These are phyloP conservation scores for Rhagoletis pomonella DNA, from an alignment of 1,140 invertebrate species.

Conservation along the genomic window DNA sequence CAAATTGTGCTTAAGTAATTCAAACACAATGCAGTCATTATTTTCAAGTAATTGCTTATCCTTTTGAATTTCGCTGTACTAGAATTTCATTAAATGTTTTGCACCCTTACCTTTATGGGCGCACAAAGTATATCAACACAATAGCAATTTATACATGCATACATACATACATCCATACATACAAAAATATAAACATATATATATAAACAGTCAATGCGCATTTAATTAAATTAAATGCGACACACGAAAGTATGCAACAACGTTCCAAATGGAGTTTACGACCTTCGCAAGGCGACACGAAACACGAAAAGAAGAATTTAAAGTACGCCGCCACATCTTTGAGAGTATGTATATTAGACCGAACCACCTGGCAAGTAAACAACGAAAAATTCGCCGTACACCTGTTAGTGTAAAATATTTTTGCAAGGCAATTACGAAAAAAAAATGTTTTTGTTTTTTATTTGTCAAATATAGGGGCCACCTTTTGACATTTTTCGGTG, in stretches of 20 bases:
- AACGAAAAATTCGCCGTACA: too few species aligned
- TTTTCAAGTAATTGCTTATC: background rate
- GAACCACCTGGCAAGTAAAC: too few species aligned
- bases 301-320: slow-evolving; percentile 12
- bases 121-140: background rate
- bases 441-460: too few species aligned
- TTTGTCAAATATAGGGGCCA: too few species aligned
- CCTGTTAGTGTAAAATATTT: too few species aligned
- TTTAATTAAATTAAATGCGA: slow-evolving; percentile 36
- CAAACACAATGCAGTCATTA: too few species aligned
- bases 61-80: background rate
- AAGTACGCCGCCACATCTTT: background rate
- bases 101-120: background rate
- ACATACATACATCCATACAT: background rate
- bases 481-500: too few species aligned
- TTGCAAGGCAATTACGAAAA: too few species aligned
- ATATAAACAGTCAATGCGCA: background rate
- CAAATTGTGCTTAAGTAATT: too few species aligned
- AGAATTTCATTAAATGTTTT: background rate
- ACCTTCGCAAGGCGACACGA: slow-evolving; percentile 2
- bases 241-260: slow-evolving; percentile 25
- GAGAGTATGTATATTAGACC: background rate
- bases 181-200: too few species aligned
- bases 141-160: background rate
- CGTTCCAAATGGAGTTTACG: slow-evolving; percentile 21